Evolutionary conservation across 2,797 vertebrate species (phyloP).

Genomic region (Hydrophis major): DNA sequence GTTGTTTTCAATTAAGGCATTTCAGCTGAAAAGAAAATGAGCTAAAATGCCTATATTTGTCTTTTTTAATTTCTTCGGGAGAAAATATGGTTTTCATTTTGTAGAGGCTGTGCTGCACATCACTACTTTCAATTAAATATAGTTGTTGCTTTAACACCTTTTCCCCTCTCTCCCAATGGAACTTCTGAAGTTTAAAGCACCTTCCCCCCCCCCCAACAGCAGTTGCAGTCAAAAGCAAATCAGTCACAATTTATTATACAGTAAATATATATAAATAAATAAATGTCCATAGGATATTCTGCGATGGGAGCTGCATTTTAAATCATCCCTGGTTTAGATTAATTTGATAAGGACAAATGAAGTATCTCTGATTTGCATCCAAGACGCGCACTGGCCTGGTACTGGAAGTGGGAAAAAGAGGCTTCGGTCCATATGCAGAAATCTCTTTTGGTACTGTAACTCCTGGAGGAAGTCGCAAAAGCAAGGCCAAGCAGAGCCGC

Average conservation of each 20-base stretch:
- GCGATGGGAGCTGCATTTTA: background rate
- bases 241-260: background rate
- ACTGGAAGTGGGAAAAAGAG: background rate
- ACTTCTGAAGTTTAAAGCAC: background rate
- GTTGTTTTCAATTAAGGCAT: conserved; percentile 67
- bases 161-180: no score
- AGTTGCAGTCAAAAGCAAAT: background rate
- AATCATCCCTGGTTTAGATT: background rate
- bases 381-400: background rate
- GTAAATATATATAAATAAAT: background rate
- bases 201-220: background rate
- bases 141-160: background rate
- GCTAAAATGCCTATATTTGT: conserved; percentile 50
- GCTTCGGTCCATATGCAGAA: background rate
- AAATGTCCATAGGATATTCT: background rate
- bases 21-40: conserved; percentile 62
- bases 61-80: conserved; percentile 55
- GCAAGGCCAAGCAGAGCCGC: background rate
- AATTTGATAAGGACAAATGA: background rate
- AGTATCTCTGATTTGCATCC: background rate
- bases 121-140: conserved; percentile 24
- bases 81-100: conserved; percentile 50
- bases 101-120: conserved; percentile 39
- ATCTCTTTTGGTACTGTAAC: background rate
- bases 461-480: background rate